A percentile compares a stretch with the other conserved stretches of the same genome.
Evolutionary conservation across 1,140 invertebrate species (phyloP).

Genomic region (Conopomorpha cramerella): DNA sequence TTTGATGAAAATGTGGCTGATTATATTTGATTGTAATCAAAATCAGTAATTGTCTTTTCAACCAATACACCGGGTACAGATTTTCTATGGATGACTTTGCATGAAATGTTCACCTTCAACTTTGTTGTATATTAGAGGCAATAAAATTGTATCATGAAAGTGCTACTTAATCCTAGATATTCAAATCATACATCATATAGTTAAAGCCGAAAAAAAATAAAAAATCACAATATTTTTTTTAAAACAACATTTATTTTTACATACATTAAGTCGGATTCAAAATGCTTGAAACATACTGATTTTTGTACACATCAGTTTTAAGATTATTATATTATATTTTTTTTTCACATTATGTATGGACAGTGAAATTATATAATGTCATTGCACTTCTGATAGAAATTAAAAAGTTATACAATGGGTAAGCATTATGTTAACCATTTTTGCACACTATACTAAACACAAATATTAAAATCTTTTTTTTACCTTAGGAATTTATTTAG

Average conservation of each 20-base stretch:
- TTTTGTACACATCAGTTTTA: slow-evolving; percentile 54
- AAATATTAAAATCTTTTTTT: slow-evolving; percentile 55
- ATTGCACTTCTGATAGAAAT: slow-evolving; percentile 36
- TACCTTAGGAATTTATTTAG: slow-evolving; percentile 54
- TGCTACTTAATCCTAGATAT: too few relatives aligned
- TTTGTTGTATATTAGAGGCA: too few relatives aligned
- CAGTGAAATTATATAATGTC: slow-evolving; percentile 44
- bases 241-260: slow-evolving; percentile 61
- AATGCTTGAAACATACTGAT: slow-evolving; percentile 58
- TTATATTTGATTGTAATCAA: too few relatives aligned
- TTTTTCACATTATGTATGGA: too few relatives aligned
- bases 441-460: slow-evolving; percentile 43
- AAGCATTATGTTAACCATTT: slow-evolving; percentile 30
- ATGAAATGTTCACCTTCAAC: too few relatives aligned
- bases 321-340: slow-evolving; percentile 30
- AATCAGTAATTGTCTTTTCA: too few relatives aligned
- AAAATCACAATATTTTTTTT: slow-evolving; percentile 18
- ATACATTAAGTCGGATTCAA: slow-evolving; percentile 61
- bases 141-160: too few relatives aligned
- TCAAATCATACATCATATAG: too few relatives aligned
- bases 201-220: too few relatives aligned
- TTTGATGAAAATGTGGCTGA: too few relatives aligned
- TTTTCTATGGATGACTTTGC: too few relatives aligned
- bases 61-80: too few relatives aligned
- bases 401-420: slow-evolving; percentile 37